Percentiles rank a stretch among this genome's conserved stretches.
phyloP scores from a whole-genome alignment of 2,113 vertebrate genomes.

The Cheilinus undulatus region DNA sequence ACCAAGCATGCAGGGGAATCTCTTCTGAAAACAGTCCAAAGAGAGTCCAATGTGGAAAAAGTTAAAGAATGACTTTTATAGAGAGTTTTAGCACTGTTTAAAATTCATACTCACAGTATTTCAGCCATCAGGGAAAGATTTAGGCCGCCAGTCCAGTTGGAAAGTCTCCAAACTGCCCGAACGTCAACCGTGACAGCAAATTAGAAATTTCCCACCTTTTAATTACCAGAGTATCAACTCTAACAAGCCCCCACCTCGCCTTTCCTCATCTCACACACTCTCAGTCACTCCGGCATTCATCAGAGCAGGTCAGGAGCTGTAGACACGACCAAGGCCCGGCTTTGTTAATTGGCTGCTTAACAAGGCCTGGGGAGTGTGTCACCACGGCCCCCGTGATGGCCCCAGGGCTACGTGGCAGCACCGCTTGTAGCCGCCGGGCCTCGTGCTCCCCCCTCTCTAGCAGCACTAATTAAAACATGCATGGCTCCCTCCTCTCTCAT shows the following conservation, averaged over 20 bases:
- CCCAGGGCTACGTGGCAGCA: constrained; percentile 58
- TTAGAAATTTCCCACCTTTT: constrained; percentile 66
- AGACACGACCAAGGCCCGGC: constrained; percentile 43
- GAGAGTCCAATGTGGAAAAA: background rate
- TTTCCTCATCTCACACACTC: constrained; percentile 2
- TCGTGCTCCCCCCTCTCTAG: constrained; percentile 40
- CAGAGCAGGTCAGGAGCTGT: constrained; percentile 66
- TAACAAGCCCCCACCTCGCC: constrained; percentile 35
- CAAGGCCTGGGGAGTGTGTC: constrained; percentile 70
- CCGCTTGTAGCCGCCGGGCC: constrained; percentile 51
- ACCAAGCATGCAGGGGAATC: no score
- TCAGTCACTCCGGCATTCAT: constrained; percentile 50
- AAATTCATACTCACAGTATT: constrained; percentile 15
- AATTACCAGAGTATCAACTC: constrained; percentile 60
- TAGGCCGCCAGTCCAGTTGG: constrained; percentile 19
- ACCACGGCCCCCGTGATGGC: constrained; percentile 56
- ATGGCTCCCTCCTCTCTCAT: constrained; percentile 51
- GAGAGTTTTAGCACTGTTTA: constrained; percentile 10
- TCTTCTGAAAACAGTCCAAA: background rate
- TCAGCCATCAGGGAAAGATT: constrained; percentile 6
- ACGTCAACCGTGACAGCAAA: constrained; percentile 54
- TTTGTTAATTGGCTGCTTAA: constrained; percentile 80
- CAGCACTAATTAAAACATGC: constrained; percentile 79
- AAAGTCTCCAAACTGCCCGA: constrained; percentile 38
- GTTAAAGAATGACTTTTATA: background rate